Percentiles rank a stretch among this genome's conserved stretches.
These are phyloP conservation scores for Darevskia nairensis DNA, from an alignment of 2,797 vertebrate genomes.

Conservation along the genomic window DNA sequence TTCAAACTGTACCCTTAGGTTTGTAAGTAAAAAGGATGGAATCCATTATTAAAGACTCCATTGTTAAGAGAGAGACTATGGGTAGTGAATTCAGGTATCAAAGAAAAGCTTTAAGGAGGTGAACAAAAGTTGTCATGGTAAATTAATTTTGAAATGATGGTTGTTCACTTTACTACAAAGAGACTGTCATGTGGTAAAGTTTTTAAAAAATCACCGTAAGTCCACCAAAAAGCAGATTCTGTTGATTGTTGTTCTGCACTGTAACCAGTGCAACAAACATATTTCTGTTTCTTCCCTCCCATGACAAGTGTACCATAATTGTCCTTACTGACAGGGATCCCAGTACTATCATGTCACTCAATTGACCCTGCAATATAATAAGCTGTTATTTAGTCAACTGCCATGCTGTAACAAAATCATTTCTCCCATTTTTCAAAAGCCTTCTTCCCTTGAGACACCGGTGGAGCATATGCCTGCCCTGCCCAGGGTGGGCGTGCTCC, in stretches of 20 bases:
- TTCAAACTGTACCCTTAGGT: slow-evolving; percentile 24
- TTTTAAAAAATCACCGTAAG: background rate
- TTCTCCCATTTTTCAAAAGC: no score
- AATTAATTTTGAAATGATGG: background rate
- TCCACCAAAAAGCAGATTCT: background rate
- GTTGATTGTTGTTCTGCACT: background rate
- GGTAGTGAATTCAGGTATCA: background rate
- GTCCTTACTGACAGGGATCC: background rate
- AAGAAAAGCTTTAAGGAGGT: slow-evolving; percentile 10
- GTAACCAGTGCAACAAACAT: background rate
- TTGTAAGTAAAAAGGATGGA: slow-evolving; percentile 24
- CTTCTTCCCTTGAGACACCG: no score
- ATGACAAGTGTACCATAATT: background rate
- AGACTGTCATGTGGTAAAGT: background rate
- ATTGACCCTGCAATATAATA: background rate
- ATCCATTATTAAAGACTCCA: slow-evolving; percentile 25
- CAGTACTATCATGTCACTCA: background rate
- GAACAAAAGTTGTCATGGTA: slow-evolving; percentile 25
- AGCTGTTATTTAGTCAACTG: background rate
- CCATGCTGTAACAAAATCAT: no score
- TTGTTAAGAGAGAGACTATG: slow-evolving; percentile 13
- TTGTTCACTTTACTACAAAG: background rate
- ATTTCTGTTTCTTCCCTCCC: background rate
- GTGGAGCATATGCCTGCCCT: no score
- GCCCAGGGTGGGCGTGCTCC: no score